phyloP scores from a whole-genome alignment of 2,113 vertebrate species.

The Crotalus viridis region DNA sequence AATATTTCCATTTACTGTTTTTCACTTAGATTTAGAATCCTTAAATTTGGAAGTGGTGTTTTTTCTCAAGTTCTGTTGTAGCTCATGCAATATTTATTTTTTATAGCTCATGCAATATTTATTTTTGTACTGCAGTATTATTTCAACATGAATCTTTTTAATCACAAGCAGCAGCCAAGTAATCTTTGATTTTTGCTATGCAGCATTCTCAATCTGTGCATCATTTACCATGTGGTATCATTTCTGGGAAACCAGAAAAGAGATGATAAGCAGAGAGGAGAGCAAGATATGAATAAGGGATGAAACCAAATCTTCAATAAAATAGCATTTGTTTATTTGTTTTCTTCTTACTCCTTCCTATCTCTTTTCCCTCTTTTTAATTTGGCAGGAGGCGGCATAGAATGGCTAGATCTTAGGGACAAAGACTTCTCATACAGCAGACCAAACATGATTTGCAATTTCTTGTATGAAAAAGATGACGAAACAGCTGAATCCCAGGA shows the following conservation, averaged over 20 bases:
- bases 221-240: background rate
- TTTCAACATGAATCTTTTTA: background rate
- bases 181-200: background rate
- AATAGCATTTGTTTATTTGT: background rate
- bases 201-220: background rate
- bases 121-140: background rate
- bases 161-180: background rate
- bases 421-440: conserved; percentile 72
- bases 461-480: conserved; percentile 74
- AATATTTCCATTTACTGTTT: background rate
- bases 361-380: conserved; percentile 5
- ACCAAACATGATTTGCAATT: conserved; percentile 72
- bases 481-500: conserved; percentile 58
- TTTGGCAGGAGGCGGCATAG: conserved; percentile 71
- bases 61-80: background rate
- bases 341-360: background rate
- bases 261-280: background rate
- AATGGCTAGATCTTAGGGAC: conserved; percentile 79
- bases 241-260: background rate
- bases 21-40: background rate
- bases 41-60: background rate
- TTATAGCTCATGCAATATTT: background rate
- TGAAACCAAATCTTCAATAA: conserved; percentile 1
- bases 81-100: background rate
- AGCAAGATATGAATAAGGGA: background rate